phyloP scores from a whole-genome alignment of 2,113 vertebrate genomes.

The Erythrocercus mccallii region DNA sequence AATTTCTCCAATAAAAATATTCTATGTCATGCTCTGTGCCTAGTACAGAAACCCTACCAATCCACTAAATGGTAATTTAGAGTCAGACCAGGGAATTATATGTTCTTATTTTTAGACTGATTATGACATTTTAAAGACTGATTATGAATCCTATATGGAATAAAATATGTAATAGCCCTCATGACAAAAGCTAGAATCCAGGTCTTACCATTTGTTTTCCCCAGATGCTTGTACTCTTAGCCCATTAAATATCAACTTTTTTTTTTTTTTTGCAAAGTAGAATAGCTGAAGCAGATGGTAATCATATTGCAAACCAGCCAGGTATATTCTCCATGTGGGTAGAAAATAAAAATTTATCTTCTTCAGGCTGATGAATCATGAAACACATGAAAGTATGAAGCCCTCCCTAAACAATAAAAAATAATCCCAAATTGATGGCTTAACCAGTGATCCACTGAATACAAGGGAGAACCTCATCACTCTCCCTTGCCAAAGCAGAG shows the following conservation, averaged over 20 bases:
- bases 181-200: not conserved
- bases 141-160: not conserved
- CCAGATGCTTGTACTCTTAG: not conserved
- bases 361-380: not conserved
- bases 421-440: not conserved
- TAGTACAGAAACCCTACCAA: not conserved
- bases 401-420: not conserved
- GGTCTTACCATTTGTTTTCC: not conserved
- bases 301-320: not conserved
- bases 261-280: not conserved
- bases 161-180: not conserved
- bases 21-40: not conserved
- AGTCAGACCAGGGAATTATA: not conserved
- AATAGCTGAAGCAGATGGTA: not conserved
- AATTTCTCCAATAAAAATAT: not conserved
- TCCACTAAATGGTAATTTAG: not conserved
- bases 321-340: not conserved
- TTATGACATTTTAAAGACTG: not conserved
- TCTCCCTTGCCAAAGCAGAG: not conserved
- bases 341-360: not conserved
- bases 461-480: not conserved
- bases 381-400: not conserved
- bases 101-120: not conserved
- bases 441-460: not conserved
- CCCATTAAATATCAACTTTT: not conserved